Evolutionary conservation across 2,113 vertebrate genomes (phyloP).

Genomic region (Callaeas wilsoni): DNA sequence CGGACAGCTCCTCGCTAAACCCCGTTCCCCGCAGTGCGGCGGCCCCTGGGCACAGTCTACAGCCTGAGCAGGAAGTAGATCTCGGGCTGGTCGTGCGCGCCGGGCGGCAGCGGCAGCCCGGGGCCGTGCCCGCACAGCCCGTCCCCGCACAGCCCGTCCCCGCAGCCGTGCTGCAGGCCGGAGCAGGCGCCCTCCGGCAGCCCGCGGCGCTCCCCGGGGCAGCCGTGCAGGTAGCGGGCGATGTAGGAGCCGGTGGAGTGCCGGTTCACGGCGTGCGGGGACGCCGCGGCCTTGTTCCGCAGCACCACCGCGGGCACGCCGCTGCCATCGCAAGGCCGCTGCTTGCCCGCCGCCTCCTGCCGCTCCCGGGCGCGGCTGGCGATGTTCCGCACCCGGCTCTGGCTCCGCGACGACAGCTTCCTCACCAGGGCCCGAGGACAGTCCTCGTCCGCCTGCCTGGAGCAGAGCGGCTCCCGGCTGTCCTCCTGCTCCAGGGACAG

Average conservation of each 20-base stretch:
- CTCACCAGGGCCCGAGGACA: constrained; percentile 81
- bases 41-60: constrained; percentile 51
- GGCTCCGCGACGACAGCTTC: constrained; percentile 91
- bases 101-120: constrained; percentile 68
- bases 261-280: constrained; percentile 74
- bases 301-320: constrained; percentile 74
- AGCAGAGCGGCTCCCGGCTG: not conserved
- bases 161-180: constrained; percentile 62
- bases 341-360: constrained; percentile 78
- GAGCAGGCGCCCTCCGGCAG: constrained; percentile 86
- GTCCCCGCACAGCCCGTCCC: constrained; percentile 75
- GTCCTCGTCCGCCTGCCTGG: constrained; percentile 62
- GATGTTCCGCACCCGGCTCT: constrained; percentile 93
- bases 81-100: constrained; percentile 83
- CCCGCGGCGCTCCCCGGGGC: constrained; percentile 71
- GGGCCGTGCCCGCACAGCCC: constrained; percentile 65
- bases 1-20: not conserved
- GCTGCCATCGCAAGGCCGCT: not conserved
- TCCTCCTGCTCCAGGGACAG: constrained; percentile 87
- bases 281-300: constrained; percentile 72
- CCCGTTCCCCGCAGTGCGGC: not conserved
- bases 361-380: constrained; percentile 90
- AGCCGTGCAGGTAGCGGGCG: constrained; percentile 79
- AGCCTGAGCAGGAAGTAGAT: constrained; percentile 92
- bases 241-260: constrained; percentile 96